Evolutionary conservation across 1,140 invertebrate species (phyloP), one percentile per base, ranked within the genome.

Genomic region (Neotoxoptera formosana): DNA sequence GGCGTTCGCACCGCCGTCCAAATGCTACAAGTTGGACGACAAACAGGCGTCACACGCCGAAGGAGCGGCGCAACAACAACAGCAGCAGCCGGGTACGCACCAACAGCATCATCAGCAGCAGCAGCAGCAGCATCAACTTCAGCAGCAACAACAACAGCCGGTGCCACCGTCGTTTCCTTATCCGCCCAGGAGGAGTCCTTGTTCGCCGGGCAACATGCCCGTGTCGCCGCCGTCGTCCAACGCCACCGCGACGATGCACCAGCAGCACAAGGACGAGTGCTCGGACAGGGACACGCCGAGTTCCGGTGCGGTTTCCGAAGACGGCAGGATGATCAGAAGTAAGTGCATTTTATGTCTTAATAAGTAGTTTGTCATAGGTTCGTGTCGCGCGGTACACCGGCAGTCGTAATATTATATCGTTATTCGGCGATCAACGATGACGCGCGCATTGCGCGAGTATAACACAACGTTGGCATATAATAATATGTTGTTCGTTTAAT

Each of bases 231-330:
- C 95, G 91, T 83, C 90, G 14, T 95, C 95, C 17, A 94, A 94
- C 86, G 94, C 92, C 36, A 94, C 94, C 45, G 53, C 88, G 53
- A 30, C 93, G 90, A 8, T 56, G 48, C 87, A 53, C 4, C 87
- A 56, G 20, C 87, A 95, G 87, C 95, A 95, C 23, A 95, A 95
- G 60, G 95, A 95, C 36, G 95, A 96, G 91, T 96, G 96, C 47
- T 95, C 95, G 11, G 96, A 96, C 20, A 90, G 95, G 21, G 96
- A 96, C 84, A 95, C 95, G 1, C 81, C 91, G 76, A 96, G 96
- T 0, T 96, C 96, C 0, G 95, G 95, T 11, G 96, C 96, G 4
- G 96, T 96, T 86, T 95, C 96, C 92, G 96, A 96, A 34, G 96
- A 96, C 90, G 94, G 96, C 30, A 96, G 96, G 23, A 96, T 95